phyloP scores from a whole-genome alignment of 2,888 invertebrate species.

The Xestia sexstrigata region DNA sequence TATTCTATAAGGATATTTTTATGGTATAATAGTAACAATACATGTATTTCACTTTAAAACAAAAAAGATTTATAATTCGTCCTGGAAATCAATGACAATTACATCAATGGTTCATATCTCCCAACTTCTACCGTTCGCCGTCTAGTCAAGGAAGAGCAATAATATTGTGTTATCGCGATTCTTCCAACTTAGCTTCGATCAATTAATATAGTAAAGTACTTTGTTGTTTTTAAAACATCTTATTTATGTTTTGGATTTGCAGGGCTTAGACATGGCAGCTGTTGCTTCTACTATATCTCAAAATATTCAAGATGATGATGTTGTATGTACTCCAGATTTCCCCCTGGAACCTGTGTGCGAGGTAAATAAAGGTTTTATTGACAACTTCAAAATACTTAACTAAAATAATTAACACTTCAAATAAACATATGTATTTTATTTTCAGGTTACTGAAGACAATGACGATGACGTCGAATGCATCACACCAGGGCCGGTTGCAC shows the following conservation, averaged over 20 bases:
- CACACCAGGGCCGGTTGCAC: slow-evolving; percentile 81
- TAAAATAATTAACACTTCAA: slow-evolving; percentile 2
- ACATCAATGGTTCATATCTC: too few species aligned
- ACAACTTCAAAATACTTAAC: neutral
- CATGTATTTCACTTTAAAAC: too few species aligned
- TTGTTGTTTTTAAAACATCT: neutral
- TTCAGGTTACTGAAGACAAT: slow-evolving; percentile 85
- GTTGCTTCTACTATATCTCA: slow-evolving; percentile 65
- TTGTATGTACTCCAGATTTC: slow-evolving; percentile 92
- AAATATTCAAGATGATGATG: slow-evolving; percentile 83
- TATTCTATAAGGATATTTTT: too few species aligned
- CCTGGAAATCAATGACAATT: too few species aligned
- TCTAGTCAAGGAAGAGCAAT: too few species aligned
- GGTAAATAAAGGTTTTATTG: slow-evolving; percentile 71
- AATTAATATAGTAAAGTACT: neutral
- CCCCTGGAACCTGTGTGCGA: slow-evolving; percentile 87
- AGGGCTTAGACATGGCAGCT: slow-evolving; percentile 86
- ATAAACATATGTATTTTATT: slow-evolving; percentile 32
- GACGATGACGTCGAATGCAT: slow-evolving; percentile 89
- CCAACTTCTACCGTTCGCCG: too few species aligned
- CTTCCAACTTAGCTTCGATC: too few species aligned
- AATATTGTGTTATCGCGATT: too few species aligned
- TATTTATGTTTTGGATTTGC: slow-evolving; percentile 41
- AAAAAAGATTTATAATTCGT: too few species aligned
- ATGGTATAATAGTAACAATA: too few species aligned